phyloP scores from a whole-genome alignment of 2,888 invertebrate species.

The Phortica okadai region DNA sequence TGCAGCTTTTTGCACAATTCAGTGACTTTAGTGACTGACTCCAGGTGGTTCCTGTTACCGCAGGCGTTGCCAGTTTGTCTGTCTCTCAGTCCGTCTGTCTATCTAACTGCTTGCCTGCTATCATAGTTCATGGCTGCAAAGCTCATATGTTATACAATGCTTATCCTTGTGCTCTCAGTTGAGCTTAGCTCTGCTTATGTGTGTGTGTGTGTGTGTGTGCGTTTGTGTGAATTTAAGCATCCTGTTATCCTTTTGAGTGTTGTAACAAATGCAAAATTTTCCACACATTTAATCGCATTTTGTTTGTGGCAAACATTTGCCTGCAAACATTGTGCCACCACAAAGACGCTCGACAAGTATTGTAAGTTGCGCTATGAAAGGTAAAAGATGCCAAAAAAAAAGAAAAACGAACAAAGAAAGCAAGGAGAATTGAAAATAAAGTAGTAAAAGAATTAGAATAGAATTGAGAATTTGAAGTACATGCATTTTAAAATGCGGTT shows the following conservation, averaged over 20 bases:
- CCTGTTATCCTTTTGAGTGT: constrained; percentile 64
- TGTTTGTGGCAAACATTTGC: constrained; percentile 53
- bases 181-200: constrained; percentile 35
- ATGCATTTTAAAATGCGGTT: constrained; percentile 70
- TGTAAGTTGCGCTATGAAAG: neutral
- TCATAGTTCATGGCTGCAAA: constrained; percentile 17
- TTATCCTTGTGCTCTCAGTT: constrained; percentile 57
- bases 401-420: neutral
- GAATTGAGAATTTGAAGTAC: constrained; percentile 33
- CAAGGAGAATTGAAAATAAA: neutral
- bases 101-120: neutral
- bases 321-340: constrained; percentile 40
- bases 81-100: no score
- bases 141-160: neutral
- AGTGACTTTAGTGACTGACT: constrained; percentile 31
- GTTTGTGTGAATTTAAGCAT: constrained; percentile 14
- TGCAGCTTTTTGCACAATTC: constrained; percentile 55
- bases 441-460: constrained; percentile 9
- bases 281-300: constrained; percentile 73
- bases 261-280: constrained; percentile 68
- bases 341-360: constrained; percentile 43
- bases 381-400: neutral
- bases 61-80: constrained; percentile 15
- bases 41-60: constrained; percentile 30
- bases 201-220: constrained; percentile 7